Evolutionary conservation across 2,113 vertebrate species (phyloP).

Genomic region (Meleagris gallopavo): DNA sequence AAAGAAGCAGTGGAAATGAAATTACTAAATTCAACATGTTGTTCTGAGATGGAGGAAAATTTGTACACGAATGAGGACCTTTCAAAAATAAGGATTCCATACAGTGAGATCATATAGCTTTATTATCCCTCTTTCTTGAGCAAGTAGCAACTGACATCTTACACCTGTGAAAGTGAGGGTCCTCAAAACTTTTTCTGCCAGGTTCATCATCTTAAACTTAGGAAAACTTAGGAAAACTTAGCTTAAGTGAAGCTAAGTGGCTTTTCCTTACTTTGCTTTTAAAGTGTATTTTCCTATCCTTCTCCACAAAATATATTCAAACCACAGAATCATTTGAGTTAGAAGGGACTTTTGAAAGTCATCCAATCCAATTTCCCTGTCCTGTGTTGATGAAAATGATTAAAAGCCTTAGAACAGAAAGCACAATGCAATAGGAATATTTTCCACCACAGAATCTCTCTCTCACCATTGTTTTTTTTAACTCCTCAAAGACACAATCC

Average conservation of each 20-base stretch:
- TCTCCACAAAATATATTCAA: background rate
- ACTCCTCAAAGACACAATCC: background rate
- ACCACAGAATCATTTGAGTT: too few species aligned
- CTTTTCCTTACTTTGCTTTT: background rate
- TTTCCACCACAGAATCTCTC: background rate
- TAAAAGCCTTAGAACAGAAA: background rate
- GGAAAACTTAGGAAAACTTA: background rate
- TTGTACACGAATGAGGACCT: background rate
- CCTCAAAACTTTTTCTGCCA: background rate
- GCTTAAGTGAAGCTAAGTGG: background rate
- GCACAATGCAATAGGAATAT: background rate
- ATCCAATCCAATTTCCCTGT: background rate
- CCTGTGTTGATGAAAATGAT: background rate
- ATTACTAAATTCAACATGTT: fast-evolving
- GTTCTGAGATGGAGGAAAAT: background rate
- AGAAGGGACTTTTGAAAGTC: too few species aligned
- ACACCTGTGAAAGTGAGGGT: background rate
- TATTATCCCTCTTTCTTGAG: background rate
- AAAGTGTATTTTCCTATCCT: background rate
- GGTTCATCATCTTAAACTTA: background rate
- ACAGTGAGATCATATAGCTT: background rate
- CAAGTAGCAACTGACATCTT: background rate
- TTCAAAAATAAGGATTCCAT: background rate
- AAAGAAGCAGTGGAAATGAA: background rate
- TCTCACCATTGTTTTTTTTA: background rate